A percentile compares a stretch with the other conserved stretches of the same genome.
These are phyloP conservation scores for Megathymus violae DNA, from an alignment of 1,140 invertebrate species.

Conservation along the genomic window DNA sequence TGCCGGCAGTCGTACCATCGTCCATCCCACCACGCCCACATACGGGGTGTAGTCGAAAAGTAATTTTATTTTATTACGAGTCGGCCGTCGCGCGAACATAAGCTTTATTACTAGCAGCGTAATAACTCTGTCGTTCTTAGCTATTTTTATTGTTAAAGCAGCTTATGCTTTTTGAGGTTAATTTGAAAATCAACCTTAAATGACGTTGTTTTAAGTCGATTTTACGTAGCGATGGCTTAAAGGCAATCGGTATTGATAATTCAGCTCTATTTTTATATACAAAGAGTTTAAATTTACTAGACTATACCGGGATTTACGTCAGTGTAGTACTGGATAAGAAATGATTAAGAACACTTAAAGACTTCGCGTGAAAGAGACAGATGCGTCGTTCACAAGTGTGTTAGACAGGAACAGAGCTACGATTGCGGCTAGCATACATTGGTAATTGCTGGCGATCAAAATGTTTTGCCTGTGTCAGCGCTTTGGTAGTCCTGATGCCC, in stretches of 20 bases:
- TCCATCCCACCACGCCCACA: conserved; percentile 63
- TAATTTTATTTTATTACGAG: conserved; percentile 76
- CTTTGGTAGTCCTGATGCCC: conserved; percentile 65
- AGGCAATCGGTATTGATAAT: conserved; percentile 11
- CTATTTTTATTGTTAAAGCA: conserved; percentile 2
- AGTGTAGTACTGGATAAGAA: conserved; percentile 24
- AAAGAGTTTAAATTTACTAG: neutral
- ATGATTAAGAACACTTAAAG: conserved; percentile 66
- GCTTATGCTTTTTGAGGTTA: neutral
- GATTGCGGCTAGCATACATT: conserved; percentile 62
- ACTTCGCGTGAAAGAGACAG: conserved; percentile 49
- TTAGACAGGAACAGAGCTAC: conserved; percentile 47
- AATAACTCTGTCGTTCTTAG: conserved; percentile 61
- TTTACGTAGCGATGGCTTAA: neutral
- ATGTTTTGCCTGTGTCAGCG: conserved; percentile 78
- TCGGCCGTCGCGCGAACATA: conserved; percentile 61
- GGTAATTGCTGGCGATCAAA: conserved; percentile 79
- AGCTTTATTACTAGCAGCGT: conserved; percentile 65
- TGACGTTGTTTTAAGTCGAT: neutral
- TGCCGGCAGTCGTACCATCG: conserved; percentile 38
- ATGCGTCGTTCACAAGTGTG: conserved; percentile 16
- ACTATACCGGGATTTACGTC: conserved; percentile 8
- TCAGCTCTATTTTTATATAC: conserved; percentile 9
- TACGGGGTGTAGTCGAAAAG: conserved; percentile 73
- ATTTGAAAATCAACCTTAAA: conserved; percentile 8